phyloP scores from a whole-genome alignment of 2,113 vertebrate genomes.

The Meriones unguiculatus region DNA sequence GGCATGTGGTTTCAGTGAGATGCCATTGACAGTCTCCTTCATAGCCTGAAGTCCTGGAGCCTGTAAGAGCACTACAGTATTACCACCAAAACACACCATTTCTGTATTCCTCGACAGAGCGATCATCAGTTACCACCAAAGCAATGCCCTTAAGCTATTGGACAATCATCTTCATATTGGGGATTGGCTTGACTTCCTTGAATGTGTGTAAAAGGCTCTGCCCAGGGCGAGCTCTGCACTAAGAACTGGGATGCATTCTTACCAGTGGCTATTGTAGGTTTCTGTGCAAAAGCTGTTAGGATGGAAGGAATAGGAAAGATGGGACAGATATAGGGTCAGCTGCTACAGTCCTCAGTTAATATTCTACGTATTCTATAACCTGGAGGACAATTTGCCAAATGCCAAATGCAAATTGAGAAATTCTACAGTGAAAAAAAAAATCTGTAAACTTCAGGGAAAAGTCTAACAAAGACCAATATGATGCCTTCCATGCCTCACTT shows the following conservation, averaged over 20 bases:
- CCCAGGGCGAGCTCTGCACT: background rate
- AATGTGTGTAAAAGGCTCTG: background rate
- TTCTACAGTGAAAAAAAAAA: background rate
- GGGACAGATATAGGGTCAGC: background rate
- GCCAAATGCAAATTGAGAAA: slow-evolving; percentile 28
- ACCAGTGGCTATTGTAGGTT: background rate
- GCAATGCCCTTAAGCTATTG: slow-evolving; percentile 1
- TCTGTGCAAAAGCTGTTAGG: background rate
- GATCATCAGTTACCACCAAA: slow-evolving; percentile 37
- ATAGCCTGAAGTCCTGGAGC: slow-evolving; percentile 22
- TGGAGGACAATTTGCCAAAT: background rate
- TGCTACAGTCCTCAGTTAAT: background rate
- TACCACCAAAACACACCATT: slow-evolving; percentile 2
- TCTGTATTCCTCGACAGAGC: slow-evolving; percentile 43
- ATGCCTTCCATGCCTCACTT: background rate
- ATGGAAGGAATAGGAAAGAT: background rate
- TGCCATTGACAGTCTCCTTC: slow-evolving; percentile 39
- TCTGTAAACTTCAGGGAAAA: background rate
- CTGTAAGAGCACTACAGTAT: slow-evolving; percentile 27
- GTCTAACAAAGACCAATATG: background rate
- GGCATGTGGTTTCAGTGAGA: slow-evolving; percentile 7
- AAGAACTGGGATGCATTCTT: background rate
- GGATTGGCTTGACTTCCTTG: slow-evolving; percentile 50
- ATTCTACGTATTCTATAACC: background rate
- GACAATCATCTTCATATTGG: slow-evolving; percentile 18